Evolutionary conservation across 1,140 invertebrate species (phyloP), one percentile per base, ranked within the genome.

Genomic region (Phthorimaea operculella): DNA sequence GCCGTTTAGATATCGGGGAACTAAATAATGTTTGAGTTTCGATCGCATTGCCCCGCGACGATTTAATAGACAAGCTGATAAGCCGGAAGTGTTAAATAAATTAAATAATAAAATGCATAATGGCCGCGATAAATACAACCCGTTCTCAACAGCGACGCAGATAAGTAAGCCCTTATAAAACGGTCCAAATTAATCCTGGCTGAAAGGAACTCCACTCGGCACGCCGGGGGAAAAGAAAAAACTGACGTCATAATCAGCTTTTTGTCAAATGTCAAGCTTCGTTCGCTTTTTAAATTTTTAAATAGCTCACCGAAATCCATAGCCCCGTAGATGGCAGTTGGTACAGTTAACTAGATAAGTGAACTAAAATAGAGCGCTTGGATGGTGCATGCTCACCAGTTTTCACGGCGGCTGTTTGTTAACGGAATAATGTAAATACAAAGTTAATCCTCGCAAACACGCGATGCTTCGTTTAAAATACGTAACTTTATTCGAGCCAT

Each of bases 61-160:
- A 76, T 77, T 80, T 81, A 81, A 84, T 83, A 82, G 79, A 79
- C 79, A 77, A 77, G 72, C 72, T 68, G 74, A 78, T 82, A 82
- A 83, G 70, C 64, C 63, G 67, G 62, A 70, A 72, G 78, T 72
- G 77, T 82, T 82, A 82, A 83, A 84, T 83, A 84, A 84, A 84
- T 84, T 84, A 83, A 84, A 84, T 83, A 84, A 84, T 84, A 84
- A 84, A 85, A 83, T 70, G 73, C 76, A 83, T 85, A 85, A 85
- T 85, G 78, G 78, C 57, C 54, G 58, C 77, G 78, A 84, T 84
- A 84, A 84, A 84, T 79, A 83, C 76, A 78, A 82, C 79, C 68
- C 72, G 77, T 74, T 76, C 68, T 62, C 69, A 76, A 77, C 74
- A 73, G 75, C 66, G 52, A 60, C 52, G 62, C 57, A 81, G 81